Conservation (phyloP, 1,140 invertebrate species). For the Lycorma delicatula region DNA sequence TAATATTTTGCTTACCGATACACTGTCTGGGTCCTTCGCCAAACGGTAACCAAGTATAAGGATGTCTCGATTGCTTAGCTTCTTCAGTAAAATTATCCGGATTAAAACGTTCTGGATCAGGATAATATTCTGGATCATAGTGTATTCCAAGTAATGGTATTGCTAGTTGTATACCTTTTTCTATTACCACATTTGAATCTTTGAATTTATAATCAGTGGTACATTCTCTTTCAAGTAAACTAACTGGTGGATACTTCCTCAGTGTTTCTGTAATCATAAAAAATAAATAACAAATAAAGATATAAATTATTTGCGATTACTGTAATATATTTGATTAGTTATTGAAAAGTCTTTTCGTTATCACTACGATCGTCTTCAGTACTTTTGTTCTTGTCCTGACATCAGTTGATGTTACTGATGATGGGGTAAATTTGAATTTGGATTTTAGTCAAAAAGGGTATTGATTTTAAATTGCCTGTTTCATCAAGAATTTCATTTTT, state of each 20-base stretch:
- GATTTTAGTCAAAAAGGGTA: too few relatives aligned
- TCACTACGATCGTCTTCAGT: too few relatives aligned
- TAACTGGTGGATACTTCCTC: constrained; percentile 45
- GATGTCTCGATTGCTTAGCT: constrained; percentile 28
- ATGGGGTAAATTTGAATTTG: too few relatives aligned
- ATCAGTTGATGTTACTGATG: too few relatives aligned
- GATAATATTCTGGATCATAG: constrained; percentile 34
- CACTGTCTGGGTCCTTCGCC: constrained; percentile 67
- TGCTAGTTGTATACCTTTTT: constrained; percentile 32
- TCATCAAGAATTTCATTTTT: too few relatives aligned
- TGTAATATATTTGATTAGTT: too few relatives aligned
- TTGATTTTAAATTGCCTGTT: too few relatives aligned
- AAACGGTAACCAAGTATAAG: constrained; percentile 58
- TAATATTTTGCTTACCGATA: constrained; percentile 63
- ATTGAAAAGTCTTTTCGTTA: too few relatives aligned
- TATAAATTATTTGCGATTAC: neutral
- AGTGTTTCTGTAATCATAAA: constrained; percentile 41
- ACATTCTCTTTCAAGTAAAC: constrained; percentile 40
- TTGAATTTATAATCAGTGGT: constrained; percentile 37
- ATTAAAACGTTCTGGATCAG: constrained; percentile 37
- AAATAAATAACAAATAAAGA: constrained; percentile 33
- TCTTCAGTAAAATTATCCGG: constrained; percentile 36
- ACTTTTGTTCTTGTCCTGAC: too few relatives aligned
- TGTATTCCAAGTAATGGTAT: constrained; percentile 40
- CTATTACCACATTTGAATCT: constrained; percentile 17